Base-by-base conservation (phyloP, 2,888 invertebrate species). In the Boloria euphrosyne region DNA sequence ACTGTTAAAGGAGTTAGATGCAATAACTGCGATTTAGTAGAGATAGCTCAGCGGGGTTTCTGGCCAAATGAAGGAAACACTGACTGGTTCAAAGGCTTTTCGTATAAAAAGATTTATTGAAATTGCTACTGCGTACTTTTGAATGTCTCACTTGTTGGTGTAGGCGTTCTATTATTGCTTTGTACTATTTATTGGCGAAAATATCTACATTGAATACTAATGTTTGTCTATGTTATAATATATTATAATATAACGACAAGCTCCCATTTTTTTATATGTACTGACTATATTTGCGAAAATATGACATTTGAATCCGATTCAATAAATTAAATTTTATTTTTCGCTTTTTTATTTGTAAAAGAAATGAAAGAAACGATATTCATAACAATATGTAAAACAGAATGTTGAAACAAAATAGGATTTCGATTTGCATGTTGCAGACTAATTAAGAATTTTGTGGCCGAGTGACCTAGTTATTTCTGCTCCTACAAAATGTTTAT, bases 21-120 rank as follows among this genome's bases (percentile, higher is more conserved):
- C 82, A 82, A 84, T 87, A 84, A 87, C 80, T 78, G 81, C 82
- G 80, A 86, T 87, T 81, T 84, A 85, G 81, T 75, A 75, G 78
- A 81, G 83, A 85, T 83, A 77, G 75, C 87, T 31, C 88, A 80
- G 86, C 88, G 78, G 89, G 89, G 79, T 64, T 79, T 77, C 79
- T 66, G 44, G 43, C 38, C 38, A 14, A 62, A 61, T 57, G 62
- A 57, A 64, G 67, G 54, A 52, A 76, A 78, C 78, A 80, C 79
- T 77, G 75, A 77, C 69, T 65, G 74, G 71, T 75, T 78, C 74
- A 78, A 76, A 74, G 74, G 75, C 75, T 75, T 74, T 73, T 75
- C 69, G 70, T 66, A 27, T 14, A 17, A 46, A 52, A 47, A 67
- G 71, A 71, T 73, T 71, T 73, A 71, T 71, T 62, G 38, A 60